Evolutionary conservation across 2,113 vertebrate species (phyloP).

Genomic region (Myrmecobius fasciatus): DNA sequence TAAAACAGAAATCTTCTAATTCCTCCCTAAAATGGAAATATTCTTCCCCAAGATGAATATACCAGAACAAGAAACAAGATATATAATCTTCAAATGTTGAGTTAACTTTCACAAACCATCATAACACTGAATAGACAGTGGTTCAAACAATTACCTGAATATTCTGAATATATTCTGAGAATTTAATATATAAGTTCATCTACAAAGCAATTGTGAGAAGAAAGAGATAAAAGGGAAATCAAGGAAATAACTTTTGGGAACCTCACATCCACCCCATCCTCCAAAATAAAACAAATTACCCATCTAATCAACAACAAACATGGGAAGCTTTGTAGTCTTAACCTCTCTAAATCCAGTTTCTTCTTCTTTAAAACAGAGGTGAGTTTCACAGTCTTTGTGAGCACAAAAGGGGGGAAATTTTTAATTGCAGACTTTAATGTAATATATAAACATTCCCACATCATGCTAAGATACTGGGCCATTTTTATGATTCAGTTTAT

Average conservation of each 20-base stretch:
- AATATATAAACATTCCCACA: neutral
- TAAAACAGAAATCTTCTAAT: constrained; percentile 15
- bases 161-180: neutral
- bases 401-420: neutral
- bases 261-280: neutral
- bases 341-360: neutral
- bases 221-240: constrained; percentile 3
- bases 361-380: neutral
- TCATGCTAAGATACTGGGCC: neutral
- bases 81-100: neutral
- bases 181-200: constrained; percentile 2
- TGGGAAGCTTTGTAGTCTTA: neutral
- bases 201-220: constrained; percentile 1
- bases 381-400: neutral
- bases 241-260: neutral
- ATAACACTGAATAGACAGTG: neutral
- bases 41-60: neutral
- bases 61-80: neutral
- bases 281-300: neutral
- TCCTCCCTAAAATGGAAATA: neutral
- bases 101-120: neutral
- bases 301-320: neutral
- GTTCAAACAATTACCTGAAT: constrained; percentile 15
- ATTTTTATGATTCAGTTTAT: neutral
- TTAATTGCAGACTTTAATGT: neutral